Base-by-base conservation (phyloP, 2,888 invertebrate species). In the Nowickia ferox region DNA sequence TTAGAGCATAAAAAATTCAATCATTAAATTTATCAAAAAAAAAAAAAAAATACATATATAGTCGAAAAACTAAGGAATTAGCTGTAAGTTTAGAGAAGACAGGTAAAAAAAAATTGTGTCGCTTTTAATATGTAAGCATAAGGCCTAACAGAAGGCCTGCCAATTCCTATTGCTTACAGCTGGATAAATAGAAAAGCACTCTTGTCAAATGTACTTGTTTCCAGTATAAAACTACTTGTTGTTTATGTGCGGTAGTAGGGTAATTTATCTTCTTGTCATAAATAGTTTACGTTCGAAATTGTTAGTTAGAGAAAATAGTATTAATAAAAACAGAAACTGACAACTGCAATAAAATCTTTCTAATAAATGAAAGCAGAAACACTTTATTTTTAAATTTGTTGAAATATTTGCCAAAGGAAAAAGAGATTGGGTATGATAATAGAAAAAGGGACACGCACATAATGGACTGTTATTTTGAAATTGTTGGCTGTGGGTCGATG, bases 181-280 rank as follows among this genome's bases (percentile, higher is more conserved):
- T 30, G 30, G 30, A 5, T 51, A 51, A 15, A 42, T 63, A 55
- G 42, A 44, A 44, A 51, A 51, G n/a, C 6, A 17, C 19, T 13
- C 17, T 46, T 48, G 68, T 59, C 22, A 59, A 59, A 59, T 38
- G 9, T 38, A 38, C 38, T 38, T 59, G 15, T n/a, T 8, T 30
- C 15, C 38, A 30, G n/a, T 38, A 38, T 8, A 5, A 57, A 57
- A 30, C 13, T 40, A 19, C 9, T 61, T 61, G 8, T 61, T 38
- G 9, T 46, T 15, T 40, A 10, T 10, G 11, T 17, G 40, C 19
- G 44, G 11, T 15, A 42, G 22, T 30, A 11, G 53, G 19, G n/a
- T 38, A 81, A 68, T 81, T 81, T 59, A 81, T 81, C 72, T 66
- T 65, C 19, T 65, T 65, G 44, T 72, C 71, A 80, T 48, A 66